phyloP scores from a whole-genome alignment of 2,113 vertebrate genomes.

The Chloropsis hardwickii region DNA sequence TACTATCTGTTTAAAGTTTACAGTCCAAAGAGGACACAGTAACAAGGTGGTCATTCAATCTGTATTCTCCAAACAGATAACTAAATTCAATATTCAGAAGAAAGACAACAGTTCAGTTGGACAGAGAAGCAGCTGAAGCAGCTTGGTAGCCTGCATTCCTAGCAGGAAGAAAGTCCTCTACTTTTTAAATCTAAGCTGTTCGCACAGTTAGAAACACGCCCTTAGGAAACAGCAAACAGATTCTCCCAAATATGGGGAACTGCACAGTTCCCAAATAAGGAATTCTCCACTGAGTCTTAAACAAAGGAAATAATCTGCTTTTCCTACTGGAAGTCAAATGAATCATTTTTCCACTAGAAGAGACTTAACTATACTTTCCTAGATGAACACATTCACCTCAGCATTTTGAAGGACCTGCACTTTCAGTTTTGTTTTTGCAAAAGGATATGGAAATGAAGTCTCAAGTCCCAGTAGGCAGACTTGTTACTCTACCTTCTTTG shows the following conservation, averaged over 20 bases:
- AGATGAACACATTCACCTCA: neutral
- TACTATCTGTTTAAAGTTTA: neutral
- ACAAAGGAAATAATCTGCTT: neutral
- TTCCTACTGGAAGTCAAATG: conserved; percentile 1
- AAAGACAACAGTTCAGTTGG: neutral
- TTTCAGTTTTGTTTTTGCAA: conserved; percentile 20
- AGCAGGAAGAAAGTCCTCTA: neutral
- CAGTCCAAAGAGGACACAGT: neutral
- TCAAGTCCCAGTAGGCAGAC: neutral
- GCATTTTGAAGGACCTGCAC: neutral
- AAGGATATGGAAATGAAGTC: neutral
- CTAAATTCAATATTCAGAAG: neutral
- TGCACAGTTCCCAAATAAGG: conserved; percentile 26
- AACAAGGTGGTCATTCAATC: neutral
- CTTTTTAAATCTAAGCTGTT: conserved; percentile 1
- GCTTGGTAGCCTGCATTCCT: neutral
- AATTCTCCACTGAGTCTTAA: neutral
- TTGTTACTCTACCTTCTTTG: conserved; percentile 24
- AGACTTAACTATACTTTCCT: neutral
- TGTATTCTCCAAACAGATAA: neutral
- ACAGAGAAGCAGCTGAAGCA: neutral
- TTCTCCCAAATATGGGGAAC: conserved; percentile 4
- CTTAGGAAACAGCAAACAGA: conserved; percentile 28
- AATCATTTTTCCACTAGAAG: neutral
- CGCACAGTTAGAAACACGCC: conserved; percentile 2